Evolutionary conservation across 2,797 vertebrate genomes (phyloP).

Genomic region (Protosalanx chinensis): DNA sequence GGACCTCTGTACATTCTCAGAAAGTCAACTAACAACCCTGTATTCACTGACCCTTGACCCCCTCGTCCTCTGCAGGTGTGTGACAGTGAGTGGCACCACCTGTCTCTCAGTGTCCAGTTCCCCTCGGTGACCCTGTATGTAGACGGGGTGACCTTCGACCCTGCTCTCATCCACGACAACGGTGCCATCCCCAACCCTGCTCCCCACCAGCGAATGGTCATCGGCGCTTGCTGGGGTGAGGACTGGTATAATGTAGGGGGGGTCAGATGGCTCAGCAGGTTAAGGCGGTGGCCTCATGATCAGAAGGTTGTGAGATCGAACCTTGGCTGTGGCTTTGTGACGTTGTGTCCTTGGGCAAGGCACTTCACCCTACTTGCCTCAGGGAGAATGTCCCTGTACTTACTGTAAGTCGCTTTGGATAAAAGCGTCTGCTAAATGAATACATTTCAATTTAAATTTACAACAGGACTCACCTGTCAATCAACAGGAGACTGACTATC

Average conservation of each 20-base stretch:
- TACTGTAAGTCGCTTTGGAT: too few species aligned
- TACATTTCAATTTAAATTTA: too few species aligned
- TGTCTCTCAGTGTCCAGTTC: slow-evolving; percentile 94
- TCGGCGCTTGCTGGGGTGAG: slow-evolving; percentile 92
- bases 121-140: slow-evolving; percentile 92
- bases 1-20: not conserved
- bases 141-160: slow-evolving; percentile 95
- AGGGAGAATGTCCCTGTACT: too few species aligned
- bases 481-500: slow-evolving; percentile 1
- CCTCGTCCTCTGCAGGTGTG: slow-evolving; percentile 77
- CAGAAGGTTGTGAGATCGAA: too few species aligned
- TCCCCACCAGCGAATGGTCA: slow-evolving; percentile 83
- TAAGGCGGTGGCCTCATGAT: too few species aligned
- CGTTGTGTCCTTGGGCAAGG: too few species aligned
- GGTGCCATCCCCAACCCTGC: slow-evolving; percentile 89
- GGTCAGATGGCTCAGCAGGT: too few species aligned
- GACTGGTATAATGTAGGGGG: slow-evolving; percentile 1
- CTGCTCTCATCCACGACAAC: slow-evolving; percentile 94
- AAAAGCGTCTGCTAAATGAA: too few species aligned
- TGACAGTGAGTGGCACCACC: slow-evolving; percentile 96
- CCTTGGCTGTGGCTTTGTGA: too few species aligned
- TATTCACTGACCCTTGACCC: not conserved
- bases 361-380: too few species aligned
- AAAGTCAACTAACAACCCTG: not conserved
- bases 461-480: not conserved